A percentile compares a stretch with the other conserved stretches of the same genome.
These are phyloP conservation scores for Clistopyga incitator DNA, from an alignment of 2,888 invertebrate genomes.

Conservation along the genomic window DNA sequence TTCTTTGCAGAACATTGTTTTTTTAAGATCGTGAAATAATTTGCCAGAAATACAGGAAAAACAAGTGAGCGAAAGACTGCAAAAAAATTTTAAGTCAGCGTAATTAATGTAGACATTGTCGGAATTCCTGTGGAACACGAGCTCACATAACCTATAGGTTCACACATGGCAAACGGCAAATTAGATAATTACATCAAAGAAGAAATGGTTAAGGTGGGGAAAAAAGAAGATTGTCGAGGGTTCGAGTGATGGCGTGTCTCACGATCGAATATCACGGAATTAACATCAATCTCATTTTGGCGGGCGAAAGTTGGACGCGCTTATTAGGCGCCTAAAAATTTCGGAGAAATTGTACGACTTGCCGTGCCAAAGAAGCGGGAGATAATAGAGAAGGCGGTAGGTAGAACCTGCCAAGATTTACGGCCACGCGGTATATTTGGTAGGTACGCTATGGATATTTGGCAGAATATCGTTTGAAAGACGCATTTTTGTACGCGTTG, in stretches of 20 bases:
- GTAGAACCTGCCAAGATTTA: neutral
- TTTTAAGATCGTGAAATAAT: constrained; percentile 23
- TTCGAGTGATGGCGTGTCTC: neutral
- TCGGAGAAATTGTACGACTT: neutral
- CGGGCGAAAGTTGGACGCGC: constrained; percentile 8
- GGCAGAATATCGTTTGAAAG: neutral
- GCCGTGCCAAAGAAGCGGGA: neutral
- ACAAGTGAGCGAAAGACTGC: neutral
- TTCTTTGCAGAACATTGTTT: constrained; percentile 23
- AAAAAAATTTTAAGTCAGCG: neutral
- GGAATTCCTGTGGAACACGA: constrained; percentile 9
- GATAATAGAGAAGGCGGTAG: neutral
- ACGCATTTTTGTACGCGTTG: neutral
- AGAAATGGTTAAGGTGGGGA: neutral
- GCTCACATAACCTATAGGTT: constrained; percentile 48
- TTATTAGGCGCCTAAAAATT: constrained; percentile 3
- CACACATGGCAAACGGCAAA: constrained; percentile 28
- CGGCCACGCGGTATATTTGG: neutral
- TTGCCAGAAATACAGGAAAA: neutral
- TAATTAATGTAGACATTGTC: neutral
- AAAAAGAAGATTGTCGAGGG: neutral
- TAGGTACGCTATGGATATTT: neutral
- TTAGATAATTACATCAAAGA: neutral
- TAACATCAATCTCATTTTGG: constrained; percentile 13
- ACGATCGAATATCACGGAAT: neutral